A percentile compares a stretch with the other conserved stretches of the same genome.
phyloP scores from a whole-genome alignment of 2,888 invertebrate species.

The Microchrysa polita region DNA sequence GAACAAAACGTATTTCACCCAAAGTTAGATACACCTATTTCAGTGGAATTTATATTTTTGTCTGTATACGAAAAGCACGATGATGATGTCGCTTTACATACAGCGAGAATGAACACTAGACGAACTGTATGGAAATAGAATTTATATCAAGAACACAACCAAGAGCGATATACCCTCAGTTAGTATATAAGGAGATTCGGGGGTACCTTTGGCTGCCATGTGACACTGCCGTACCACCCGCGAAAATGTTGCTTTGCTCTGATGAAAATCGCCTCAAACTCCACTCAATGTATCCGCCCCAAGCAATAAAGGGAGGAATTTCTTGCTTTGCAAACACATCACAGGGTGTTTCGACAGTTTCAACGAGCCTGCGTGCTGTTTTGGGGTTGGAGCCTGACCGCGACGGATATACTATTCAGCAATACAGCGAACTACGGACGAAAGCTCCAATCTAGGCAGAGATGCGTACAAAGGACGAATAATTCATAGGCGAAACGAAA shows the following conservation, averaged over 20 bases:
- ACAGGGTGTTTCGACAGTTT: slow-evolving; percentile 23
- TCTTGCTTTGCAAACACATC: background rate
- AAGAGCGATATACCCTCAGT: slow-evolving; percentile 46
- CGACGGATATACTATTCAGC: slow-evolving; percentile 9
- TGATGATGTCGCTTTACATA: background rate
- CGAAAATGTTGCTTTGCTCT: background rate
- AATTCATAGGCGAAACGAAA: background rate
- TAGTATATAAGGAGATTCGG: slow-evolving; percentile 45
- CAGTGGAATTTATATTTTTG: slow-evolving; percentile 45
- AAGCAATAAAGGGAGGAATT: slow-evolving; percentile 47
- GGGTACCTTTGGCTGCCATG: slow-evolving; percentile 16
- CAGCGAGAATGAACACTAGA: too few species aligned
- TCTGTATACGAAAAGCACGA: slow-evolving; percentile 32
- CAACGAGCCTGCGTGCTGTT: slow-evolving; percentile 1
- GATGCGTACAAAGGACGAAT: background rate
- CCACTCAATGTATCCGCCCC: slow-evolving; percentile 50
- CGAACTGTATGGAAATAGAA: slow-evolving; percentile 13
- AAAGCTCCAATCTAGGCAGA: background rate
- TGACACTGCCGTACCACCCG: slow-evolving; percentile 25
- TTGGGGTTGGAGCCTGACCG: slow-evolving; percentile 10
- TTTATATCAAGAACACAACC: slow-evolving; percentile 44
- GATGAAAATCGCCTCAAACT: slow-evolving; percentile 49
- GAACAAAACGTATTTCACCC: slow-evolving; percentile 23
- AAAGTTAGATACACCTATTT: slow-evolving; percentile 29
- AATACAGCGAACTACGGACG: background rate